Evolutionary conservation across 2,888 invertebrate genomes (phyloP), one percentile per base, ranked within the genome.

Genomic region (Torymus tubicola): DNA sequence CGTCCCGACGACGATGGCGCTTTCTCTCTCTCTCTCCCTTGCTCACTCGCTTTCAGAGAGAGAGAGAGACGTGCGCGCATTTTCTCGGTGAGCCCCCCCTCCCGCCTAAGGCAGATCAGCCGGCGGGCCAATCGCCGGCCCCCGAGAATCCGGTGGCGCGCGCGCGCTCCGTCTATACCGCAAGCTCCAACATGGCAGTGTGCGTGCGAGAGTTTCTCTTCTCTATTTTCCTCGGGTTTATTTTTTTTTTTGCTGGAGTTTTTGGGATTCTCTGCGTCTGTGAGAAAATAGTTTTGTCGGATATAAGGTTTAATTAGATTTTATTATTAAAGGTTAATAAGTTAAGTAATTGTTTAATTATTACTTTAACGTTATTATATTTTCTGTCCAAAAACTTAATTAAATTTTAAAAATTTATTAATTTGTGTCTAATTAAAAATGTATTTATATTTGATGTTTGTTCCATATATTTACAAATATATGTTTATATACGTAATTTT

Each of bases 111-210:
- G 53, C 63, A 50, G 76, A 76, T 80, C 71, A 76, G 63, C 72
- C 76, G 72, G 65, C 74, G 76, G 67, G 71, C 80, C 80, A 80
- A 80, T 79, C 73, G 64, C 57, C 60, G 57, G n/a, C 31, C 63
- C 68, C 63, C 68, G 55, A 55, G 78, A 73, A 63, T 80, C 70
- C 80, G 71, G 75, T 70, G 79, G 69, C 76, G 69, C 61, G 76
- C 70, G 57, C 60, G n/a, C 52, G 21, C 21, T 21, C 21, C 21
- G 61, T 42, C 42, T 42, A 42, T 42, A 5, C 60, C 73, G 78
- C 73, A 73, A 73, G 76, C 75, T 76, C 57, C 77, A 81, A 81
- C 81, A 81, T 81, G 81, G 81, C 81, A 67, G 78, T 65, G 69
- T 63, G 64, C 31, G n/a, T 50, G 65, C 42, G 1, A 18, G 52